Evolutionary conservation across 2,797 vertebrate genomes (phyloP), one percentile per base, ranked within the genome.

Genomic region (Chloroceryle inda): DNA sequence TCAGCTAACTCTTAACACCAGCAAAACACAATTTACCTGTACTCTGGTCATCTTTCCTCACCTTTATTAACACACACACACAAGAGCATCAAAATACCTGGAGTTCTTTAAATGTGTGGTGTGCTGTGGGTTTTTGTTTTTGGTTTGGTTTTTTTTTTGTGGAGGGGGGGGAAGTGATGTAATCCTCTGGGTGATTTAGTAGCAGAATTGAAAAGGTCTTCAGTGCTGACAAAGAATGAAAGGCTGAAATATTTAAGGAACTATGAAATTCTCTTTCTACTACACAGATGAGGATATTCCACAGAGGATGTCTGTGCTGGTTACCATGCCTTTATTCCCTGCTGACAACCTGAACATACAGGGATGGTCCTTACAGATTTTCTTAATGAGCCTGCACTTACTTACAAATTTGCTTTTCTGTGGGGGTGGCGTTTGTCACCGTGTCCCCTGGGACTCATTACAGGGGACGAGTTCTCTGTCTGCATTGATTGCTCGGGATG

Each of bases 351-450:
- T 76, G 84, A 94, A 72, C 49, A 29, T 73, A 81, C 83, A 67
- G 62, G 67, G 63, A 85, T 0, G 24, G 62, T 91, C 88, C 91
- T 94, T 86, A 72, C 72, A 89, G 64, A 77, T 94, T 88, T 86
- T 86, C 87, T 81, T 97, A 97, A 96, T 95, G 84, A 97, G 92
- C 78, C 71, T 45, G 38, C 77, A 66, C 50, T 94, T 93, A 88
- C 37, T 92, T 92, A 79, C 1, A 26, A 52, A 87, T 72, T 96
- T 89, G 86, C 73, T 78, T 96, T 94, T 94, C 91, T 89, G 33
- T 2, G 11, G 79, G 86, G 47, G 83, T 94, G 71, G 42, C 7
- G 23, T 56, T 77, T 85, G 85, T 92, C 92, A 81, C 37, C 0
- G 8, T 45, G 61, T 89, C 88, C 88, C 90, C 35, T 2, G 69